Evolutionary conservation across 2,888 invertebrate genomes (phyloP).

Genomic region (Hylaea fasciaria): DNA sequence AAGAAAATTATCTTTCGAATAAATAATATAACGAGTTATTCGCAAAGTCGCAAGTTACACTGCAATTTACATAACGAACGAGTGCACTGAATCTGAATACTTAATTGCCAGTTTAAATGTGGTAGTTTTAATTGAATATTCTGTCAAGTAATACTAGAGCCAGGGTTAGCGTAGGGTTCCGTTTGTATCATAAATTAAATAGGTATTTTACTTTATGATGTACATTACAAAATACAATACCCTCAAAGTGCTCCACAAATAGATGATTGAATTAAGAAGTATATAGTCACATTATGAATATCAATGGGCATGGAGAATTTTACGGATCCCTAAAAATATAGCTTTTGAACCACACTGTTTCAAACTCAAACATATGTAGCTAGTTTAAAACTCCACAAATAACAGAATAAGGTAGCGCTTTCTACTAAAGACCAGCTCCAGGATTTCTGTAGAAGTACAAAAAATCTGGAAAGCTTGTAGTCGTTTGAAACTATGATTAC

Average conservation of each 20-base stretch:
- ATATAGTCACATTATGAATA: no score
- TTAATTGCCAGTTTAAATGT: slow-evolving; percentile 27
- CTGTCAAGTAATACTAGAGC: neutral
- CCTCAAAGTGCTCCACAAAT: no score
- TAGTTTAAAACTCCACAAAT: slow-evolving; percentile 20
- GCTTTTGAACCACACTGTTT: slow-evolving; percentile 8
- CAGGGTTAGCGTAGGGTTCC: neutral
- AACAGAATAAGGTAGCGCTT: slow-evolving; percentile 12
- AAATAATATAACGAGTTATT: slow-evolving; percentile 34
- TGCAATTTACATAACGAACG: slow-evolving; percentile 33
- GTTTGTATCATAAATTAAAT: no score
- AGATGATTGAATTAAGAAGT: no score
- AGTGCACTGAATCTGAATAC: slow-evolving; percentile 33
- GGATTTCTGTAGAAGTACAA: slow-evolving; percentile 30
- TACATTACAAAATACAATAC: no score
- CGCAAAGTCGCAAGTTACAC: slow-evolving; percentile 32
- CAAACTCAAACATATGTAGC: slow-evolving; percentile 14
- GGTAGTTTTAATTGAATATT: slow-evolving; percentile 6
- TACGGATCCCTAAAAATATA: neutral
- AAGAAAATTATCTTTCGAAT: slow-evolving; percentile 25
- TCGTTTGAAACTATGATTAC: slow-evolving; percentile 37
- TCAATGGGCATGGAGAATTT: neutral
- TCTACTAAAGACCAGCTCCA: slow-evolving; percentile 29
- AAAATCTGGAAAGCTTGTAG: slow-evolving; percentile 25
- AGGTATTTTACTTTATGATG: no score